Percentiles rank a stretch among this genome's conserved stretches.
phyloP scores from a whole-genome alignment of 2,797 vertebrate genomes.

The Enteromius argenteus region DNA sequence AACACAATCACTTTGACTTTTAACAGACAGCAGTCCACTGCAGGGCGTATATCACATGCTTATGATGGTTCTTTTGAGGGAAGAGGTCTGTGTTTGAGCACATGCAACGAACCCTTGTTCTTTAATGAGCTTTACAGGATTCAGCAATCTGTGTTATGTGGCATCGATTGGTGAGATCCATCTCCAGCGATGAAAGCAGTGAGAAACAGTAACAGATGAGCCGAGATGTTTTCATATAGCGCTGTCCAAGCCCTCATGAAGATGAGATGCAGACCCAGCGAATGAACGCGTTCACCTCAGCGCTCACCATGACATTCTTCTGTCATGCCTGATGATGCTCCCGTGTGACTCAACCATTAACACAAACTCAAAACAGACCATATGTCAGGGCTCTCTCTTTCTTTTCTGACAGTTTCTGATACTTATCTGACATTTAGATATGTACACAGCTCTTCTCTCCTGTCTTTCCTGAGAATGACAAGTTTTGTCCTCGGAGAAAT shows the following conservation, averaged over 20 bases:
- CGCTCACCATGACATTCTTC: constrained; percentile 43
- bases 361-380: constrained; percentile 34
- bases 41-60: neutral
- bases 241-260: neutral
- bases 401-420: constrained; percentile 48
- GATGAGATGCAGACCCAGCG: constrained; percentile 23
- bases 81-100: constrained; percentile 14
- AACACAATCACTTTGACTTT: constrained; percentile 13
- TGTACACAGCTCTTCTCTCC: constrained; percentile 33
- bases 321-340: constrained; percentile 41
- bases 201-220: constrained; percentile 57
- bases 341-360: constrained; percentile 36
- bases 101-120: constrained; percentile 8
- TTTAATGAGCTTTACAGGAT: constrained; percentile 24
- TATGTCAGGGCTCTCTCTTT: constrained; percentile 44
- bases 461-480: constrained; percentile 48
- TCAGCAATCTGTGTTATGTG: constrained; percentile 17
- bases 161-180: constrained; percentile 30
- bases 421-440: constrained; percentile 47
- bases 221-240: constrained; percentile 12
- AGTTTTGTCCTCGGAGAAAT: constrained; percentile 59
- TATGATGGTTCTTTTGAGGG: neutral
- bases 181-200: constrained; percentile 39
- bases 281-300: constrained; percentile 27
- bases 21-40: neutral